Conservation (phyloP, 2,888 invertebrate species). For the Rugalucina vietnamica region DNA sequence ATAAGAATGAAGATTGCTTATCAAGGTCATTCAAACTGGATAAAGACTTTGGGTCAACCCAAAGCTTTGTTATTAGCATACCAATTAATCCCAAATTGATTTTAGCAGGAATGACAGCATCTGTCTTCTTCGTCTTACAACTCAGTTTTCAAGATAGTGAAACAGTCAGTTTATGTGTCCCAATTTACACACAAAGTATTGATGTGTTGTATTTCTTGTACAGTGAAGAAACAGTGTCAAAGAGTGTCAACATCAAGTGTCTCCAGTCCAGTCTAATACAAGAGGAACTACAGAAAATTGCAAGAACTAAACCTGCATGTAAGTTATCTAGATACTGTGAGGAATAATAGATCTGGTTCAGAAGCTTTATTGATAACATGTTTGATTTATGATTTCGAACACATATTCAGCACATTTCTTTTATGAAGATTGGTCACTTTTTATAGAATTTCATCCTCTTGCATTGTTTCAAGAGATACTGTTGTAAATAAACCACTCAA, state of each 20-base stretch:
- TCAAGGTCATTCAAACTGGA: not conserved
- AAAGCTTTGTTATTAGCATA: not conserved
- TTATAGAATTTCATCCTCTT: too few species aligned
- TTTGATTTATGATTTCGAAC: too few species aligned
- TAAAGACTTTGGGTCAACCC: not conserved
- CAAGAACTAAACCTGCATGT: not conserved
- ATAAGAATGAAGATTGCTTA: not conserved
- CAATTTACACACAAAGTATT: constrained; percentile 25
- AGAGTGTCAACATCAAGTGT: not conserved
- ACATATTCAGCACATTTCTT: too few species aligned
- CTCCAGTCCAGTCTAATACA: not conserved
- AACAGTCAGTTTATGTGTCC: constrained; percentile 18
- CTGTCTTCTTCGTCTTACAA: not conserved
- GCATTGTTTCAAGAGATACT: too few species aligned
- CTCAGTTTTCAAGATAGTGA: not conserved
- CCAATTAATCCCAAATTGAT: not conserved
- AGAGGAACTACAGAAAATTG: not conserved
- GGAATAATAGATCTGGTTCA: too few species aligned
- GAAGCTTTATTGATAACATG: too few species aligned
- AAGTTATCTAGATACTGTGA: too few species aligned
- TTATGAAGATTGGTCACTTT: too few species aligned
- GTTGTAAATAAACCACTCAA: too few species aligned
- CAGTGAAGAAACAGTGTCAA: not conserved
- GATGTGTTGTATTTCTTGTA: constrained; percentile 41
- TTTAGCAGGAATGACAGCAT: not conserved